Conservation (phyloP, 2,888 invertebrate genomes). For the Synergus japonicus region DNA sequence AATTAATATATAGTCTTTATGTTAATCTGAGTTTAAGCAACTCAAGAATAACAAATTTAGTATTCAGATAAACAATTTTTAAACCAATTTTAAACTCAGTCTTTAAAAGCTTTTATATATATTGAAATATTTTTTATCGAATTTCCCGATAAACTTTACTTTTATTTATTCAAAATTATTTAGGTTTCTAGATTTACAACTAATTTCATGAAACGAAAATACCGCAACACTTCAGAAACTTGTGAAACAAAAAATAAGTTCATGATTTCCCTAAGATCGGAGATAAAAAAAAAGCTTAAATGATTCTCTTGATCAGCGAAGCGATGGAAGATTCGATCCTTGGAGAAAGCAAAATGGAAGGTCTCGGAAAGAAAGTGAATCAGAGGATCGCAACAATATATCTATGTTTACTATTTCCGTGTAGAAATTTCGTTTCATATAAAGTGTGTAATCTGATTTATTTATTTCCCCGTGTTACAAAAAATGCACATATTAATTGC, state of each 20-base stretch:
- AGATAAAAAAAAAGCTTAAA: constrained; percentile 32
- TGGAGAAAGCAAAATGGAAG: constrained; percentile 66
- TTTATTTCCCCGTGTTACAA: background rate
- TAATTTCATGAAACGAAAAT: background rate
- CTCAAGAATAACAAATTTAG: background rate
- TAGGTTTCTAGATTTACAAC: background rate
- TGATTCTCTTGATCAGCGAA: constrained; percentile 48
- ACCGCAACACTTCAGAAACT: background rate
- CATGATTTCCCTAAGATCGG: background rate
- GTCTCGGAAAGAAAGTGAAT: constrained; percentile 68
- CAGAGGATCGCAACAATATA: constrained; percentile 39
- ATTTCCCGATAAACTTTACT: background rate
- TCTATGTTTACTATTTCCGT: constrained; percentile 17
- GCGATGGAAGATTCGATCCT: constrained; percentile 52
- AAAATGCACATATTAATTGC: constrained; percentile 10
- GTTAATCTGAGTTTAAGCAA: background rate
- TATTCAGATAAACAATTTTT: background rate
- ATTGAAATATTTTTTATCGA: background rate
- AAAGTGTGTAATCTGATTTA: background rate
- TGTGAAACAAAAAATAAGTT: background rate
- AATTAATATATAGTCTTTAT: background rate
- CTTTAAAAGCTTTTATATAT: background rate
- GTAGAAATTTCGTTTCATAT: constrained; percentile 30
- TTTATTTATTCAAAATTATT: background rate
- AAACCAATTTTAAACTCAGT: background rate